These are phyloP conservation scores for Trididemnum nubilum DNA, from an alignment of 23 tunicate species.

Conservation along the genomic window DNA sequence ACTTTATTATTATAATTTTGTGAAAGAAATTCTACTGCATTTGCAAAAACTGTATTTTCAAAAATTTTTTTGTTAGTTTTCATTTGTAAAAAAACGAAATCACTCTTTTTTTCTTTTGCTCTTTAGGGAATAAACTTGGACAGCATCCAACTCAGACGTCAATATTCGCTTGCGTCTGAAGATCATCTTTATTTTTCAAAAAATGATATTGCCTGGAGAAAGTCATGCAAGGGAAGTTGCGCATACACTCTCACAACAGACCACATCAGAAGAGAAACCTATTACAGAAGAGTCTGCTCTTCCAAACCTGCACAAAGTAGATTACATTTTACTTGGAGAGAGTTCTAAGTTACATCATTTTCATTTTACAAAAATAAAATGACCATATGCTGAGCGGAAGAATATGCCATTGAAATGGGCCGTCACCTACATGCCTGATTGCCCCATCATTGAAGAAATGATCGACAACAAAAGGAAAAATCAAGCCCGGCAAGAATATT, in stretches of 20 bases:
- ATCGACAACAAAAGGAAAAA: too few relatives aligned
- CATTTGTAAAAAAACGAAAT: too few relatives aligned
- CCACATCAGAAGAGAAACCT: neutral
- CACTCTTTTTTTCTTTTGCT: neutral
- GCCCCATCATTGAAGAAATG: too few relatives aligned
- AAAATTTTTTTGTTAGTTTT: neutral
- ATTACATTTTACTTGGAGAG: too few relatives aligned
- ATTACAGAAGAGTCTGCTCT: conserved; percentile 34
- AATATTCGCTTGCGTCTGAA: conserved; percentile 30
- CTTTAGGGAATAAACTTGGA: conserved; percentile 16
- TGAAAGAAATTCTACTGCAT: neutral
- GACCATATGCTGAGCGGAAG: too few relatives aligned
- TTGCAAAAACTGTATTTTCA: neutral
- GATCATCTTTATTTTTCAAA: neutral
- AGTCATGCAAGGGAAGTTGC: conserved; percentile 40
- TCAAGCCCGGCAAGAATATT: too few relatives aligned
- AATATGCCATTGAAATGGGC: too few relatives aligned
- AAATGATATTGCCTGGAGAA: conserved; percentile 38
- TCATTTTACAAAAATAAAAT: neutral
- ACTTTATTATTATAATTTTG: neutral
- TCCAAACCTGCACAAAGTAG: too few relatives aligned
- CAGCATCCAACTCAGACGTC: neutral
- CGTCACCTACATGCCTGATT: too few relatives aligned
- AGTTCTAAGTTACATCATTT: too few relatives aligned
- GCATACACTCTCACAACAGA: conserved; percentile 15